Evolutionary conservation across 1,140 invertebrate species (phyloP).

Genomic region (Leptinotarsa lineolata): DNA sequence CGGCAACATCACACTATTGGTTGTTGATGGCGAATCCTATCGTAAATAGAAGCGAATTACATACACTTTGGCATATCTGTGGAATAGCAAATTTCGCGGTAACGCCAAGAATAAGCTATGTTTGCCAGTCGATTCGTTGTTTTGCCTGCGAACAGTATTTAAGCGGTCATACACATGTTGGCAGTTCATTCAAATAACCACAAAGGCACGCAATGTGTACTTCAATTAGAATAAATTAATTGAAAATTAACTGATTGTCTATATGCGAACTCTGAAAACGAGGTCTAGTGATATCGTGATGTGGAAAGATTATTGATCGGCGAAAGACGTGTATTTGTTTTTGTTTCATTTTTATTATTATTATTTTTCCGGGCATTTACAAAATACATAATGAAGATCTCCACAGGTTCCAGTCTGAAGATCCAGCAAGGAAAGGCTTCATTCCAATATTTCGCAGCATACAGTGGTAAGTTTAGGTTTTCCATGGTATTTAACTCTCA

Average conservation of each 20-base stretch:
- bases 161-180: conserved; percentile 1
- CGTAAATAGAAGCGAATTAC: too few relatives aligned
- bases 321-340: not conserved
- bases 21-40: too few relatives aligned
- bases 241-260: not conserved
- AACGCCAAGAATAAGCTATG: conserved; percentile 17
- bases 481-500: not conserved
- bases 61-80: not conserved
- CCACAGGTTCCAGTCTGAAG: conserved; percentile 35
- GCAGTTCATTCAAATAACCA: not conserved
- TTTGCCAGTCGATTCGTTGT: conserved; percentile 10
- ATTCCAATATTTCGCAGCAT: conserved; percentile 38
- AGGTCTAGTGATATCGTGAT: not conserved
- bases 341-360: not conserved
- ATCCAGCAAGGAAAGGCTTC: conserved; percentile 35
- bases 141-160: conserved; percentile 8
- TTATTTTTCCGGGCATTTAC: not conserved
- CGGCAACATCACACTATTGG: too few relatives aligned
- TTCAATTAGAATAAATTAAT: not conserved
- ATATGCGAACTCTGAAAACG: not conserved
- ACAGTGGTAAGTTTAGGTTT: conserved; percentile 33
- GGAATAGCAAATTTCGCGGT: not conserved
- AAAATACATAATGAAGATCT: conserved; percentile 33
- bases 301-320: not conserved
- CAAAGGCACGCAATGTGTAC: not conserved